These are phyloP conservation scores for Andrena praecox DNA, from an alignment of 2,888 invertebrate genomes.

Conservation along the genomic window DNA sequence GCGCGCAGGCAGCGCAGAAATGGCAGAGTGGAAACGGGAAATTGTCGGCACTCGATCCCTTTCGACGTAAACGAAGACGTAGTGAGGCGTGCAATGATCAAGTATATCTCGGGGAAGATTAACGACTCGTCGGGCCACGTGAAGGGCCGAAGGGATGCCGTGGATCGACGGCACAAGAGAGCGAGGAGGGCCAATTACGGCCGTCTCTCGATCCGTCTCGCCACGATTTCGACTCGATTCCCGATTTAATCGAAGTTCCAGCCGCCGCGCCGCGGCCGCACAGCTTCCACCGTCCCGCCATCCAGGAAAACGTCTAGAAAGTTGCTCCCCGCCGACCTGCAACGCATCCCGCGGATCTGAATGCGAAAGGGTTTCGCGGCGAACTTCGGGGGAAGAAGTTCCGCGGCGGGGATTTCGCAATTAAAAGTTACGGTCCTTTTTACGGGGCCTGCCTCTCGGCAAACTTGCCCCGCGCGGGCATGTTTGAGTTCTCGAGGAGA, in stretches of 20 bases:
- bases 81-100: constrained; percentile 75
- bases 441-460: neutral
- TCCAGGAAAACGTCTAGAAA: constrained; percentile 52
- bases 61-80: constrained; percentile 73
- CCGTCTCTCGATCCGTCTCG: constrained; percentile 68
- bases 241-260: constrained; percentile 70
- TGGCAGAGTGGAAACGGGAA: constrained; percentile 67
- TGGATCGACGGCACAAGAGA: constrained; percentile 65
- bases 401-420: constrained; percentile 24
- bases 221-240: constrained; percentile 70
- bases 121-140: constrained; percentile 66
- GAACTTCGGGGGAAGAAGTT: constrained; percentile 22
- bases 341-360: constrained; percentile 39
- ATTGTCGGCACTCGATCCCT: constrained; percentile 71
- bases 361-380: constrained; percentile 23
- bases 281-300: constrained; percentile 9
- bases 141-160: constrained; percentile 54
- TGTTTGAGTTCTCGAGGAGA: constrained; percentile 11
- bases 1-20: constrained; percentile 63
- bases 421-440: constrained; percentile 45
- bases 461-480: neutral
- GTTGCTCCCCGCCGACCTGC: constrained; percentile 10
- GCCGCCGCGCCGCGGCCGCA: constrained; percentile 2
- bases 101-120: constrained; percentile 72
- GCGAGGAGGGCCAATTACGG: constrained; percentile 69